Conservation (phyloP, 2,888 invertebrate genomes). For the Didymodactylos carnosus region DNA sequence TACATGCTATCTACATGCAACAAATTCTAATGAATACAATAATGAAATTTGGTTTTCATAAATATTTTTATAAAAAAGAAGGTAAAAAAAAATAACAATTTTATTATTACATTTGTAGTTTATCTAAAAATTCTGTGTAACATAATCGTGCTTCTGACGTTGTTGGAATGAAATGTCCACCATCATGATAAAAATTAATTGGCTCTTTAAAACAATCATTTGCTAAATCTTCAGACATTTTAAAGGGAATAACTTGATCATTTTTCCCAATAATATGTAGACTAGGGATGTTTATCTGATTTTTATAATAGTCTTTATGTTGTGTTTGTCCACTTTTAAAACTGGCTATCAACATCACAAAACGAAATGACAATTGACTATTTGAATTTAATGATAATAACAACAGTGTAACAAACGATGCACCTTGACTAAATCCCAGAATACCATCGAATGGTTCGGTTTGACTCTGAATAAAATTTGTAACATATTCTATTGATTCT, state of each 20-base stretch:
- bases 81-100: too few species aligned
- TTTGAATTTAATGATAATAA: background rate
- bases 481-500: slow-evolving; percentile 2
- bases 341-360: slow-evolving; percentile 11
- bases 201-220: background rate
- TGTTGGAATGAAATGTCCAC: slow-evolving; percentile 10
- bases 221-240: background rate
- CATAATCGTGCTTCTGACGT: background rate
- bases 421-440: slow-evolving; percentile 13
- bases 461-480: background rate
- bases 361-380: slow-evolving; percentile 3
- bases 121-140: slow-evolving; percentile 2
- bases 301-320: slow-evolving; percentile 1
- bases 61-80: too few species aligned
- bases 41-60: too few species aligned
- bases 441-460: slow-evolving; percentile 11
- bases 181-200: slow-evolving; percentile 2
- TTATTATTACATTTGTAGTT: too few species aligned
- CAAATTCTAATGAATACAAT: too few species aligned
- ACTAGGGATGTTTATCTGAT: slow-evolving; percentile 2
- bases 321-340: slow-evolving; percentile 12
- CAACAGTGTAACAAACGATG: slow-evolving; percentile 11
- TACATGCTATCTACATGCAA: too few species aligned
- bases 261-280: slow-evolving; percentile 6
- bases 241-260: slow-evolving; percentile 7